Evolutionary conservation across 2,888 invertebrate species (phyloP), one percentile per base, ranked within the genome.

Genomic region (Automeris io): DNA sequence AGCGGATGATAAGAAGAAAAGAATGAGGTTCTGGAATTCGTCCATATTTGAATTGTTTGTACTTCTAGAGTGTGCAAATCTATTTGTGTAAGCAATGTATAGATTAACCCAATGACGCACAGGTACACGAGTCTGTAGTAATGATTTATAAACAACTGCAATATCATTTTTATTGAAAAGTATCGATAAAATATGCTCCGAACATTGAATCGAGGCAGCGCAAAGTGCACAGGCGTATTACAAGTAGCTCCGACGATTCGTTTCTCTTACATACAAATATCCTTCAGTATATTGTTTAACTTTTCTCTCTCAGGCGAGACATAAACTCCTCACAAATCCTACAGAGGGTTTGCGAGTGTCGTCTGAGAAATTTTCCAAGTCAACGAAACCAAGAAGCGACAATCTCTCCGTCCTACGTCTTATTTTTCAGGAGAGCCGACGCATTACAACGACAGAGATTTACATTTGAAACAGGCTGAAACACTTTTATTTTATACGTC

Each of bases 401-500:
- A 71, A 72, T 77, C 70, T 73, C 66, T 54, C 52, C 70, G 73
- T 74, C 69, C 71, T 73, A 67, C 67, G 71, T 71, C 79, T 80
- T 78, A 76, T 79, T 78, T 73, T 75, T 71, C 70, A 65, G 63
- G 56, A 64, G 65, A 72, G 63, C 54, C 67, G 70, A 66, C 71
- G 71, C 75, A 73, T 75, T 78, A 79, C 78, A 71, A 66, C 70
- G 73, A 60, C 70, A 65, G 65, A 76, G 76, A 81, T 81, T 81
- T 81, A 79, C 79, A 80, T 81, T 80, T 71, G 70, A 74, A 80
- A 74, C 74, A 72, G 72, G 71, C 71, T 61, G 68, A 70, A 64
- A 63, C 61, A 63, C 67, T 73, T 76, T 74, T 76, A 73, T 80
- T 74, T 69, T 53, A 54, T 51, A 58, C 45, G 52, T 64, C 70